Evolutionary conservation across 2,888 invertebrate species (phyloP), one percentile per base, ranked within the genome.

Genomic region (Liodrosophila aerea): DNA sequence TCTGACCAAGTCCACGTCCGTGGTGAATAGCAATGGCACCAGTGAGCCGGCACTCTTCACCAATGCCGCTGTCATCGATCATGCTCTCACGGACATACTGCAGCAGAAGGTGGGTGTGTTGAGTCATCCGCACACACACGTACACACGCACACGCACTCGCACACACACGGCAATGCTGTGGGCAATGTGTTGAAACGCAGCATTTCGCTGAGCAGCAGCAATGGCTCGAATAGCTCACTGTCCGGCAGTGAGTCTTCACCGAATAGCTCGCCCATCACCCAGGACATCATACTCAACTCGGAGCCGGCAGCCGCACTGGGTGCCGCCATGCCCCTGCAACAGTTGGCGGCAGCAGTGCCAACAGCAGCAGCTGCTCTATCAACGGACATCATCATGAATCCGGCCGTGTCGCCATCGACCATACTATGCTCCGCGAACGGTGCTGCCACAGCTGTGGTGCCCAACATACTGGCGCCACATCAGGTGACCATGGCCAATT

Each of bases 401-500:
- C 91, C 92, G 4, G 91, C 92, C 50, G 91, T 93, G 56, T 92
- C 93, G 0, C 93, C 93, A 0, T 92, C 92, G 68, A 88, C 89
- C 7, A 88, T 93, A 87, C 91, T 94, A 86, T 92, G 92, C 61
- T 90, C 87, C 43, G 85, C 87, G 1, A 89, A 87, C 60, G 87
- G 87, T 0, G 87, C 87, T 2, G 87, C 87, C 56, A 85, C 88
- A 0, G 88, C 87, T 0, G 72, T 88, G 27, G 88, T 88, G 49
- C 88, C 89, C 40, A 89, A 88, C 44, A 84, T 89, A 1, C 72
- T 89, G 81, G 87, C 88, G 0, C 88, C 88, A 0, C 89, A 89
- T 64, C 89, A 88, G 52, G 90, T 89, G 13, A 87, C 89, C 30
- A 88, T 89, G 86, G 87, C 87, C 33, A 88, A 88, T 64, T 85